These are phyloP conservation scores for Eurypyga helias DNA, from an alignment of 2,113 vertebrate genomes.

Conservation along the genomic window DNA sequence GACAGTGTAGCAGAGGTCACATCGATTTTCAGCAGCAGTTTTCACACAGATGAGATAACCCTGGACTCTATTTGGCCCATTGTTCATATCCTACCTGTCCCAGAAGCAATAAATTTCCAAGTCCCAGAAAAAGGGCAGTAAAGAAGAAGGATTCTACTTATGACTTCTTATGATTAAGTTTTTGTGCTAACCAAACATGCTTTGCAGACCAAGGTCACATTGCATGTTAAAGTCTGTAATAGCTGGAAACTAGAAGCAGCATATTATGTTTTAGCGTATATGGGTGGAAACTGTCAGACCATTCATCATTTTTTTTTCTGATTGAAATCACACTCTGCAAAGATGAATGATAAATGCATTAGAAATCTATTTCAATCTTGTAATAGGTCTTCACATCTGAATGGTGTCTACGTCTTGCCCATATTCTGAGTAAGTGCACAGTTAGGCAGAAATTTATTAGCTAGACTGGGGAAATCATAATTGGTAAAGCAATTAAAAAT, in stretches of 20 bases:
- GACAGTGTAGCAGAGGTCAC: conserved; percentile 89
- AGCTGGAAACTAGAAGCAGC: conserved; percentile 59
- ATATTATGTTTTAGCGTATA: conserved; percentile 70
- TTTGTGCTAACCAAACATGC: conserved; percentile 82
- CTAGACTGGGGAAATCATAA: conserved; percentile 22
- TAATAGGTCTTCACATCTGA: conserved; percentile 75
- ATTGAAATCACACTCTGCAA: conserved; percentile 75
- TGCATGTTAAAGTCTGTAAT: conserved; percentile 78
- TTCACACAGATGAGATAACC: conserved; percentile 87
- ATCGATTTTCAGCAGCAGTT: conserved; percentile 87
- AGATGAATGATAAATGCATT: conserved; percentile 75
- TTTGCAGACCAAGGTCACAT: conserved; percentile 84
- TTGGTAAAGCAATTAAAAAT: conserved; percentile 64
- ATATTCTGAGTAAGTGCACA: conserved; percentile 23
- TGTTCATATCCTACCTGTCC: conserved; percentile 89
- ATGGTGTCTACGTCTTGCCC: conserved; percentile 46
- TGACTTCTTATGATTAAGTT: conserved; percentile 86
- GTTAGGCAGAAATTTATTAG: conserved; percentile 55
- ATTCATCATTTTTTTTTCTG: conserved; percentile 71
- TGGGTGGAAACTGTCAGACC: conserved; percentile 66
- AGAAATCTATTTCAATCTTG: conserved; percentile 75
- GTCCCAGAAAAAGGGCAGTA: conserved; percentile 81
- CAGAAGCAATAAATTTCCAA: conserved; percentile 83
- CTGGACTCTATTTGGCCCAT: conserved; percentile 85
- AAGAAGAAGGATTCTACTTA: conserved; percentile 83